Evolutionary conservation across 1,140 invertebrate species (phyloP), one percentile per base, ranked within the genome.

Genomic region (Drosophila parvula): DNA sequence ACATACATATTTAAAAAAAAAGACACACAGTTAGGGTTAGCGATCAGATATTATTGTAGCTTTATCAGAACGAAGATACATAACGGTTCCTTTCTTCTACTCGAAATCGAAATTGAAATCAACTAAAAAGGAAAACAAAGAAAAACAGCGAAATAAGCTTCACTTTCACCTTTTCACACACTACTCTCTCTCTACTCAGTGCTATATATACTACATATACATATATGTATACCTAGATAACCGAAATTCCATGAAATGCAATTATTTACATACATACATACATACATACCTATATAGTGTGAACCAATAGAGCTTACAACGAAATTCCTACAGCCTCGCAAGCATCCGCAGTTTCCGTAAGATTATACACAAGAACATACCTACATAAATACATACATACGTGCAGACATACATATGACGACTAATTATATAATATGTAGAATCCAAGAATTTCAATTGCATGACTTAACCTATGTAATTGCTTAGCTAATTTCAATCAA

Each of bases 261-360:
- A 70, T 61, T 65, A 79, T 70, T 67, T 56, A 63, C 47, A n/a
- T n/a, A n/a, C n/a, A n/a, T n/a, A n/a, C n/a, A 50, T 50, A 44
- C 41, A 8, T 44, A 50, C 45, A 36, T 53, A 51, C 48, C 16
- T 53, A 55, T 55, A 38, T 55, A 55, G 34, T 55, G 61, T 80
- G 57, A 78, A 79, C 68, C 47, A 83, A 71, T 88, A 88, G 83
- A 88, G 83, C 83, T 88, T 88, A 88, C 56, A 63, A 88, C 59
- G 64, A 80, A 71, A 86, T 86, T 86, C 83, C 83, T 86, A 88
- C 58, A 73, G 75, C 71, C 40, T 61, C 56, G 58, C 18, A 44
- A 44, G 44, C 64, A 67, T 65, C 36, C 48, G 36, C 59, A 63
- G 28, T 67, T 64, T 28, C 62, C 50, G 55, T 38, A n/a, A 22